phyloP scores from a whole-genome alignment of 2,888 invertebrate species.

The Eilema caniola region DNA sequence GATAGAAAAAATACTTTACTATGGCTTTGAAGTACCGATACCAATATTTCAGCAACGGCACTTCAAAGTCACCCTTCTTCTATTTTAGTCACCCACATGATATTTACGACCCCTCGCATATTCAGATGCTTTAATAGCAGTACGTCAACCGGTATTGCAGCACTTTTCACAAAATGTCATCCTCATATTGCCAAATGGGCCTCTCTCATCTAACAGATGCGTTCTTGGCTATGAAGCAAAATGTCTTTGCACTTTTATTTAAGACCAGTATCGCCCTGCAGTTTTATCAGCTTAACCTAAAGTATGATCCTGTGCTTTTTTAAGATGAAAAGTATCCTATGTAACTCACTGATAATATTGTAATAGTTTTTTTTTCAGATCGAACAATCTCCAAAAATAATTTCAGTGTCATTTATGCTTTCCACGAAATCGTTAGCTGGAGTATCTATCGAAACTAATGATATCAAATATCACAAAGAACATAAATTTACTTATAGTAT shows the following conservation, averaged over 20 bases:
- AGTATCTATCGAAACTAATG: too few relatives aligned
- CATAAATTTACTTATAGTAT: too few relatives aligned
- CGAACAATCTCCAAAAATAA: too few relatives aligned
- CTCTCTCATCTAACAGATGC: constrained; percentile 55
- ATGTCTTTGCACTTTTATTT: constrained; percentile 21
- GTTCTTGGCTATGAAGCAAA: constrained; percentile 32
- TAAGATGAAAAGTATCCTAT: too few relatives aligned
- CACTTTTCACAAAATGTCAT: constrained; percentile 78
- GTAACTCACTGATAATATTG: too few relatives aligned
- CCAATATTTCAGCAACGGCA: constrained; percentile 57
- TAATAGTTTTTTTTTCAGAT: too few relatives aligned
- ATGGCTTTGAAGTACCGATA: neutral
- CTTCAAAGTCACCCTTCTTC: constrained; percentile 65
- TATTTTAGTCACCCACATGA: constrained; percentile 68
- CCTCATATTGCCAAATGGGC: constrained; percentile 59
- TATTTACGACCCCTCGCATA: constrained; percentile 78
- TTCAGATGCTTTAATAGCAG: constrained; percentile 77
- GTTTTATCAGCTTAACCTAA: too few relatives aligned
- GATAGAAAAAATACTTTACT: neutral
- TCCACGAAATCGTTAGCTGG: too few relatives aligned
- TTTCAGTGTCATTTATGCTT: too few relatives aligned
- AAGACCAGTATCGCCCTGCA: neutral
- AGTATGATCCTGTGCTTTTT: too few relatives aligned
- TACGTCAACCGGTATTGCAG: constrained; percentile 64
- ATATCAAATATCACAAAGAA: too few relatives aligned